phyloP scores from a whole-genome alignment of 2,888 invertebrate genomes.

The Nomada fucata region DNA sequence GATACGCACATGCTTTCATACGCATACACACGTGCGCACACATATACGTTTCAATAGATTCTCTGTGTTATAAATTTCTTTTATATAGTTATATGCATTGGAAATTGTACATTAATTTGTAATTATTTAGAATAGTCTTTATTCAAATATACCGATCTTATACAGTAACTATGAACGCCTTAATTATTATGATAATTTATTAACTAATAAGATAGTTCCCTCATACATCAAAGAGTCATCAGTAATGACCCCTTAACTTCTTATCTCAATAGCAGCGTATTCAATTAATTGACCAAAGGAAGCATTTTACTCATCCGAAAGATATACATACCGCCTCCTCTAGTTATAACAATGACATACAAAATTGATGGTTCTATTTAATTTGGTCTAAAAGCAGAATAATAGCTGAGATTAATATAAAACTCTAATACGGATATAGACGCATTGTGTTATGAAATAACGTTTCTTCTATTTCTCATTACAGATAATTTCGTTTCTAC shows the following conservation, averaged over 20 bases:
- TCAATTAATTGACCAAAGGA: constrained; percentile 76
- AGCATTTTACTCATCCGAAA: constrained; percentile 41
- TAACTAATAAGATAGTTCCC: constrained; percentile 59
- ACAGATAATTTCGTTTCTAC: constrained; percentile 40
- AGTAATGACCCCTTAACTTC: constrained; percentile 74
- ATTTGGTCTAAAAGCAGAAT: not conserved
- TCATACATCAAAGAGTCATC: constrained; percentile 75
- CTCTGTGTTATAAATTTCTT: not conserved
- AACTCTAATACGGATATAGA: not conserved
- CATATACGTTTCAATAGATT: not conserved
- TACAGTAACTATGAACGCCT: constrained; percentile 19
- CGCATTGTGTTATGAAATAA: not conserved
- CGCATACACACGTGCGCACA: not conserved
- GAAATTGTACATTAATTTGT: not conserved
- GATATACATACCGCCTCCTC: constrained; percentile 34
- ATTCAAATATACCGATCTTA: not conserved
- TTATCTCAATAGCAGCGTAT: constrained; percentile 78
- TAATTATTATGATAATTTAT: constrained; percentile 63
- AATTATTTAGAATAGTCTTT: not conserved
- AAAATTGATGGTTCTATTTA: constrained; percentile 9
- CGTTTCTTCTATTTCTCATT: constrained; percentile 34
- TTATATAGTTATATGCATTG: not conserved
- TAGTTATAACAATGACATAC: not conserved
- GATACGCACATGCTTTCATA: not conserved
- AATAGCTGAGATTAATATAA: not conserved